phyloP scores from a whole-genome alignment of 2,113 vertebrate genomes.

The Platichthys stellatus region DNA sequence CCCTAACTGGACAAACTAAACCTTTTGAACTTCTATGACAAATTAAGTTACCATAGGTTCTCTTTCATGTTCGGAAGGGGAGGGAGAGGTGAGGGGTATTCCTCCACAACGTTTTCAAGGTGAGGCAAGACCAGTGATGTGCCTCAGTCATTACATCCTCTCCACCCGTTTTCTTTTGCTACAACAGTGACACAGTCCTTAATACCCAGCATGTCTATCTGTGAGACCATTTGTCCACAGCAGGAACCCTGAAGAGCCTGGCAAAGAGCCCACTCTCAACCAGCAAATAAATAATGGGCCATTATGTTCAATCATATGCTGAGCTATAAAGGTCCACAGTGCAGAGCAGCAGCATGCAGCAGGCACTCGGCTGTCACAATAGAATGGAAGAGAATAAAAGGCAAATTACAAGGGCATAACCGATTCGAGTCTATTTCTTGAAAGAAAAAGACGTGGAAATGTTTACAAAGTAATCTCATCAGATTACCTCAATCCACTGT shows the following conservation, averaged over 20 bases:
- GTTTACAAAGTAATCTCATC: too few species aligned
- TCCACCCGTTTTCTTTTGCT: slow-evolving; percentile 32
- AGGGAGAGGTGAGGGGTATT: too few species aligned
- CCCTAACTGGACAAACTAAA: too few species aligned
- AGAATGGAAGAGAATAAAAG: neutral
- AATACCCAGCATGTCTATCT: slow-evolving; percentile 71
- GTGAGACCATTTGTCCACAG: slow-evolving; percentile 75
- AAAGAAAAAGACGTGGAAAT: too few species aligned
- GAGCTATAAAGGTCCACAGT: slow-evolving; percentile 63
- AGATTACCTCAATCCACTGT: too few species aligned
- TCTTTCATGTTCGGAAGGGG: too few species aligned
- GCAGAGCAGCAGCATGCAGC: slow-evolving; percentile 42
- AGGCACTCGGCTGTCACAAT: neutral
- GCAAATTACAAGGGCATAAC: neutral
- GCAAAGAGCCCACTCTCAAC: slow-evolving; percentile 71
- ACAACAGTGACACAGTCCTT: slow-evolving; percentile 57
- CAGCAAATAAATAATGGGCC: slow-evolving; percentile 78
- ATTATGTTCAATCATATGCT: slow-evolving; percentile 80
- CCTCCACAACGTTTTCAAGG: slow-evolving; percentile 44
- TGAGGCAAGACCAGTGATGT: slow-evolving; percentile 51
- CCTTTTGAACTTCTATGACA: too few species aligned
- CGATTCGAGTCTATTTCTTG: neutral
- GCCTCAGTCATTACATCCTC: slow-evolving; percentile 21
- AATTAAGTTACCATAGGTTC: too few species aligned
- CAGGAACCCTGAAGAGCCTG: slow-evolving; percentile 72